Evolutionary conservation across 2,113 vertebrate species (phyloP).

Genomic region (Numida meleagris): DNA sequence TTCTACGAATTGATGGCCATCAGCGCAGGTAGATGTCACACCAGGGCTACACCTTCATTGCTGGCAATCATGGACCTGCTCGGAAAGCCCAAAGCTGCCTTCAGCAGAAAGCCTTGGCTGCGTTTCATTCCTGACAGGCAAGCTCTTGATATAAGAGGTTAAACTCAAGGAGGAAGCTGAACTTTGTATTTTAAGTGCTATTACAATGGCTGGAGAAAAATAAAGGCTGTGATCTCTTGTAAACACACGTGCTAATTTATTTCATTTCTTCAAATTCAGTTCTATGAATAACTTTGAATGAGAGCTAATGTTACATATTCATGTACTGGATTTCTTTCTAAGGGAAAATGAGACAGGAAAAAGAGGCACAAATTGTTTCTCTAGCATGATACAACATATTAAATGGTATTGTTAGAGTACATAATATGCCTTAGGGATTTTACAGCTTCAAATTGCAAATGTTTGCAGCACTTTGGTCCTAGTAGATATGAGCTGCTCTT

Average conservation of each 20-base stretch:
- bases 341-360: background rate
- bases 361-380: background rate
- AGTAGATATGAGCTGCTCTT: slow-evolving; percentile 22
- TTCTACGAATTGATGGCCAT: too few species aligned
- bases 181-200: background rate
- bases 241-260: slow-evolving; percentile 88
- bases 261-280: slow-evolving; percentile 80
- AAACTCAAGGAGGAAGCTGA: background rate
- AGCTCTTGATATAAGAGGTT: background rate
- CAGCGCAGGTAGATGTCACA: accelerated
- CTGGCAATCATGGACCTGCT: accelerated
- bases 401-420: slow-evolving; percentile 13
- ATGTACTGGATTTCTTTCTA: background rate
- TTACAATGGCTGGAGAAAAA: slow-evolving; percentile 81
- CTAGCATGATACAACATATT: slow-evolving; percentile 24
- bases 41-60: background rate
- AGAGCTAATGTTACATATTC: background rate
- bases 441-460: slow-evolving; percentile 36
- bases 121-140: background rate
- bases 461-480: slow-evolving; percentile 27
- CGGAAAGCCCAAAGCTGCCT: background rate
- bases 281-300: background rate
- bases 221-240: slow-evolving; percentile 83
- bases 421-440: slow-evolving; percentile 9
- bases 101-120: background rate